These are phyloP conservation scores for Scaptomyza hsui DNA, from an alignment of 1,140 invertebrate genomes.

Conservation along the genomic window DNA sequence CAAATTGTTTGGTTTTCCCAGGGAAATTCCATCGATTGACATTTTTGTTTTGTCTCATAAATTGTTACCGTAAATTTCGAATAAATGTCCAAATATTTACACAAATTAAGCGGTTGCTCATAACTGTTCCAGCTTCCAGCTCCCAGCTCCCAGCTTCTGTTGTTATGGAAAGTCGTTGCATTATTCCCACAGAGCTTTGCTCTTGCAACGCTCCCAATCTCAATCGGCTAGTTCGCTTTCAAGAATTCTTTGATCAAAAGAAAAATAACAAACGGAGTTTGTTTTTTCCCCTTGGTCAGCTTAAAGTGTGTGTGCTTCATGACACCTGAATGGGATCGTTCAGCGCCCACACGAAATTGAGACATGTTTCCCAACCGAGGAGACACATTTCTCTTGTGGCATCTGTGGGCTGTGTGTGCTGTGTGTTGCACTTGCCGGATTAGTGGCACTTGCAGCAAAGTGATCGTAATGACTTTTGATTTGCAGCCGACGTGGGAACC, in stretches of 20 bases:
- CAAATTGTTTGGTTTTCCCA: conserved; percentile 33
- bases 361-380: conserved; percentile 44
- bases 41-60: conserved; percentile 50
- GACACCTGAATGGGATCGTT: conserved; percentile 65
- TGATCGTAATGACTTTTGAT: conserved; percentile 76
- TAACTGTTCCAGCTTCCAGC: conserved; percentile 13
- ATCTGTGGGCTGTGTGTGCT: conserved; percentile 51
- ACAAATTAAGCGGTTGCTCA: conserved; percentile 50
- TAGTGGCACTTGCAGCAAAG: conserved; percentile 71
- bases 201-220: not conserved
- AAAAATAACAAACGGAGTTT: conserved; percentile 62
- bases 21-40: conserved; percentile 31
- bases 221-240: conserved; percentile 27
- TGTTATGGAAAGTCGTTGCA: conserved; percentile 62
- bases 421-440: conserved; percentile 65
- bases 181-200: conserved; percentile 74
- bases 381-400: conserved; percentile 43
- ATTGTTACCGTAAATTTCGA: conserved; percentile 49
- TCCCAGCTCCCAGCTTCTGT: not conserved
- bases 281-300: conserved; percentile 33
- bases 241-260: conserved; percentile 42
- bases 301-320: conserved; percentile 17
- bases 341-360: conserved; percentile 76
- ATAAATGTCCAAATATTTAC: conserved; percentile 79
- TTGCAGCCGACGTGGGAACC: conserved; percentile 54